These are phyloP conservation scores for Oscarella lobularis DNA, from an alignment of 37 sponge, comb jelly and placozoan species.

Conservation along the genomic window DNA sequence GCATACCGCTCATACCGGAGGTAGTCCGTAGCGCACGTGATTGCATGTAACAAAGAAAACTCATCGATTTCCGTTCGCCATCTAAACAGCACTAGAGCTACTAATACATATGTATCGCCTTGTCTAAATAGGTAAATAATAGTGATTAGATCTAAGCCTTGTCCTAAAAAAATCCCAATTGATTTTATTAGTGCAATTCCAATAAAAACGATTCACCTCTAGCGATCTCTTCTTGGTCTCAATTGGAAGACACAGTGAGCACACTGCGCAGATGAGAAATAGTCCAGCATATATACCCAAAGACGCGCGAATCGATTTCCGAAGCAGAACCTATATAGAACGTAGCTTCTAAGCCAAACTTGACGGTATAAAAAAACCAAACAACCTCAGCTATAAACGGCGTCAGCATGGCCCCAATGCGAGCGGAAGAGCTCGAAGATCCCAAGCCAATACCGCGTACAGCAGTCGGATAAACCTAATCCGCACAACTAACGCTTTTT, in stretches of 20 bases:
- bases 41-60: too few relatives aligned
- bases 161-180: too few relatives aligned
- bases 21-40: too few relatives aligned
- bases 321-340: background rate
- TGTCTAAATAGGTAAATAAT: too few relatives aligned
- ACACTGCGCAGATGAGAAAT: background rate
- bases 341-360: background rate
- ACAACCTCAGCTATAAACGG: slow-evolving; percentile 60
- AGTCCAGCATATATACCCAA: background rate
- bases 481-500: too few relatives aligned
- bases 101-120: too few relatives aligned
- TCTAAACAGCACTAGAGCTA: too few relatives aligned
- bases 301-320: background rate
- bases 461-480: slow-evolving; percentile 67
- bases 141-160: too few relatives aligned
- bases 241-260: background rate
- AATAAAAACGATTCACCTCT: too few relatives aligned
- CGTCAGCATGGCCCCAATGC: slow-evolving; percentile 55
- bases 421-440: slow-evolving; percentile 25
- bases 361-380: slow-evolving; percentile 1
- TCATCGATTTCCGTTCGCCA: too few relatives aligned
- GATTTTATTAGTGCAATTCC: too few relatives aligned
- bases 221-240: background rate
- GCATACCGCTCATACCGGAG: too few relatives aligned
- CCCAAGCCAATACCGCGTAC: slow-evolving; percentile 44